Conservation (phyloP, 1,140 invertebrate species). For the Ceratitis capitata region DNA sequence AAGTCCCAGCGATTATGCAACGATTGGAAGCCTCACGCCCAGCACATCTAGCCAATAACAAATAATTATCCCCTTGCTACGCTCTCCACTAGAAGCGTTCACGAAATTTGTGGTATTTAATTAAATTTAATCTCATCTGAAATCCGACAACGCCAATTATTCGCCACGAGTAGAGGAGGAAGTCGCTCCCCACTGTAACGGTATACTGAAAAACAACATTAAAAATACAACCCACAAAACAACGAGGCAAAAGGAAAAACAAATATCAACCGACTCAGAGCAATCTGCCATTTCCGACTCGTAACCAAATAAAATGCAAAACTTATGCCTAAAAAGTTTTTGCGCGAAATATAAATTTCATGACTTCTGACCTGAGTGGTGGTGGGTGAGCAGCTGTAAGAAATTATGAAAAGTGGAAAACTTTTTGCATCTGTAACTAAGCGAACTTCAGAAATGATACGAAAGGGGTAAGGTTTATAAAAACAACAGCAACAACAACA, state of each 20-base stretch:
- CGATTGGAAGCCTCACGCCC: too few species aligned
- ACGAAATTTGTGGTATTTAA: too few species aligned
- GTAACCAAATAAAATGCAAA: slow-evolving; percentile 22
- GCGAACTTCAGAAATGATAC: neutral
- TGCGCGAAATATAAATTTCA: neutral
- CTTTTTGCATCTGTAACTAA: neutral
- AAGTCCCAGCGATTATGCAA: too few species aligned
- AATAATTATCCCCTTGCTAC: too few species aligned
- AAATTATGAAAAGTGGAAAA: slow-evolving; percentile 33
- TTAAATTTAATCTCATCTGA: too few species aligned
- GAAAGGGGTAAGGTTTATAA: neutral
- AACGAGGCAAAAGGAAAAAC: neutral
- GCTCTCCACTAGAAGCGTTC: too few species aligned
- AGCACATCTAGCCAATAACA: too few species aligned
- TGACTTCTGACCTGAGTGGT: neutral
- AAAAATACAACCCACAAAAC: neutral
- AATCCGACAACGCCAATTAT: too few species aligned
- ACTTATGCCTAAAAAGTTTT: neutral
- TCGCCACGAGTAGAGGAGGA: too few species aligned
- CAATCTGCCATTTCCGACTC: too few species aligned
- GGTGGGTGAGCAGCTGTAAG: neutral
- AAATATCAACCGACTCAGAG: neutral
- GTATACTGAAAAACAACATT: too few species aligned
- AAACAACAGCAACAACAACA: neutral
- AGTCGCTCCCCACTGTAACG: too few species aligned